A percentile compares a stretch with the other conserved stretches of the same genome.
Evolutionary conservation across 2,797 vertebrate species (phyloP).

Genomic region (Falco peregrinus): DNA sequence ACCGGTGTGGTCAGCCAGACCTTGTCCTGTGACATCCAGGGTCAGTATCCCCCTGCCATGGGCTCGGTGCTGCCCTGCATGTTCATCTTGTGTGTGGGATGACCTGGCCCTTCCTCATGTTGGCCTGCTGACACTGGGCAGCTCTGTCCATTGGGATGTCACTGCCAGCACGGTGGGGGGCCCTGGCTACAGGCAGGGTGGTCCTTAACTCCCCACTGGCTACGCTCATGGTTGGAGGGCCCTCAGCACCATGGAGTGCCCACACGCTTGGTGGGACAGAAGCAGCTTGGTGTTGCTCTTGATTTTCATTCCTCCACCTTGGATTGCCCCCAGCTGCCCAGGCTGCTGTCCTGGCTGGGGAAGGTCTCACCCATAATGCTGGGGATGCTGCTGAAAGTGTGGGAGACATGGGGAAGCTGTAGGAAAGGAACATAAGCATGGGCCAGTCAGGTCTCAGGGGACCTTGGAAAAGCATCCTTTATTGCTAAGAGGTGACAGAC

Average conservation of each 20-base stretch:
- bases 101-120: not conserved
- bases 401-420: not conserved
- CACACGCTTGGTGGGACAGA: not conserved
- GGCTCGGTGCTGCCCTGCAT: not conserved
- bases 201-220: not conserved
- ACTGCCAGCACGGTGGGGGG: rapidly evolving
- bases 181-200: not conserved
- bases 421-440: rapidly evolving
- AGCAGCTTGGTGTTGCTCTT: not conserved
- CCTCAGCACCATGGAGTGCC: not conserved
- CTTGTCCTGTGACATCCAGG: conserved; percentile 80
- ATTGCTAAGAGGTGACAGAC: not conserved
- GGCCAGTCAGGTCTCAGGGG: not conserved
- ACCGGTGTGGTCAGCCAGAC: conserved; percentile 89
- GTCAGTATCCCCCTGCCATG: conserved; percentile 63
- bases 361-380: not conserved
- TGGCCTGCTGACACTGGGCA: not conserved
- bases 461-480: not conserved
- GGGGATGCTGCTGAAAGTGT: not conserved
- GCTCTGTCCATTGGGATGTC: rapidly evolving
- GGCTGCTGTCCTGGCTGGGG: not conserved
- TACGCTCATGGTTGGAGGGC: not conserved
- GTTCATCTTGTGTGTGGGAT: not conserved
- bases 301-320: not conserved
- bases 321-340: not conserved